Percentiles rank a stretch among this genome's conserved stretches.
Conservation (phyloP, 2,113 vertebrate genomes). For the Struthio camelus region DNA sequence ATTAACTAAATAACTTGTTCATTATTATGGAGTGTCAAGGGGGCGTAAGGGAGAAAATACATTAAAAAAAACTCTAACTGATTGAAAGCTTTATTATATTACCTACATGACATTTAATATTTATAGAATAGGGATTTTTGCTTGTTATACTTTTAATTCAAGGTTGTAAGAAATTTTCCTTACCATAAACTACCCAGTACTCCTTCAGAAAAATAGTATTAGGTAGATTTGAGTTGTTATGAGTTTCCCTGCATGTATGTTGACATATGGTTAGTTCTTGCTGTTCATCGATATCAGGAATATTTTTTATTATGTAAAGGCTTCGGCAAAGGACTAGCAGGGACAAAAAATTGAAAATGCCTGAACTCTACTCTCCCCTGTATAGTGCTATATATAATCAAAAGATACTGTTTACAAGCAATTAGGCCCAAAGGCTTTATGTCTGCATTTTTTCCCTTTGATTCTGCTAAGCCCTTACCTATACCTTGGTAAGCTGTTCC, state of each 20-base stretch:
- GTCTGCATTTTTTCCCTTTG: background rate
- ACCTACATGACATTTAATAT: background rate
- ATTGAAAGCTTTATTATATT: constrained; percentile 1
- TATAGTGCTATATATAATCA: background rate
- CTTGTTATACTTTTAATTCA: background rate
- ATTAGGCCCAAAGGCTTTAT: background rate
- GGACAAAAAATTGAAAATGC: background rate
- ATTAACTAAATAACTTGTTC: constrained; percentile 73
- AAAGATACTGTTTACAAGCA: background rate
- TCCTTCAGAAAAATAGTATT: background rate
- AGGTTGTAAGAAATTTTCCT: background rate
- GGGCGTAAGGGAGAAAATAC: constrained; percentile 26
- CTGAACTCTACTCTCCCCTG: background rate
- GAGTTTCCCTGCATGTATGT: background rate
- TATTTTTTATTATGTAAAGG: background rate
- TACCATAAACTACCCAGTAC: background rate
- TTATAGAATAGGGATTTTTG: constrained; percentile 14
- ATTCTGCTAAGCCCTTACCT: background rate
- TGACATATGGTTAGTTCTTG: background rate
- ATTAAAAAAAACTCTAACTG: background rate
- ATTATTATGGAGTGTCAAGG: constrained; percentile 60
- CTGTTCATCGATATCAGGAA: background rate
- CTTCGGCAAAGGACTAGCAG: background rate
- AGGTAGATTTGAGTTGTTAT: background rate
- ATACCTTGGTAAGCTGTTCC: background rate